Percentiles rank a stretch among this genome's conserved stretches.
These are phyloP conservation scores for Ylistrum balloti DNA, from an alignment of 1,140 invertebrate species.

Conservation along the genomic window DNA sequence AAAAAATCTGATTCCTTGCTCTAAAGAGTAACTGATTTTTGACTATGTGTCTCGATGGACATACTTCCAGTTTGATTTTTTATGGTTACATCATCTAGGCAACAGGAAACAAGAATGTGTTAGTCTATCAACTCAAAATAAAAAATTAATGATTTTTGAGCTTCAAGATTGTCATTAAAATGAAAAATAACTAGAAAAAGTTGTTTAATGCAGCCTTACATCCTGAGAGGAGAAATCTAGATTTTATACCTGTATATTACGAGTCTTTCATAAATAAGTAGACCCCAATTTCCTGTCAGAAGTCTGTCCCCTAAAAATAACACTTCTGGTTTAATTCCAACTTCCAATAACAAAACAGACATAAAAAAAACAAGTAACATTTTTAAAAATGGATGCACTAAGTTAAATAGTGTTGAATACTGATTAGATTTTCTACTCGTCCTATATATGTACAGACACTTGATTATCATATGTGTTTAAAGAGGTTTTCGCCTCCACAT, in stretches of 20 bases:
- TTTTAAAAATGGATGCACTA: conserved; percentile 18
- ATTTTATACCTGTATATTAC: not conserved
- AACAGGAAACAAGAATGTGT: too few relatives aligned
- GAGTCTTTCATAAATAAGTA: not conserved
- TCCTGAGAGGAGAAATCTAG: not conserved
- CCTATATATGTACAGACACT: not conserved
- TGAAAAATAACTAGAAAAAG: not conserved
- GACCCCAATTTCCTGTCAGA: not conserved
- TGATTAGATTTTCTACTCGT: not conserved
- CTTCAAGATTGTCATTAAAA: not conserved
- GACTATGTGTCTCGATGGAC: too few relatives aligned
- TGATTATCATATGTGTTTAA: not conserved
- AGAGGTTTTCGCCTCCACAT: conserved; percentile 15
- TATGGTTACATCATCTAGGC: too few relatives aligned
- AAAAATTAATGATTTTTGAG: not conserved
- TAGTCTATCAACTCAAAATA: not conserved
- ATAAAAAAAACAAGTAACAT: not conserved
- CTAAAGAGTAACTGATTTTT: too few relatives aligned
- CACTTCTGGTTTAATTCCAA: not conserved
- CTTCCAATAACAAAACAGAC: not conserved
- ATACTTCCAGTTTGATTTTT: too few relatives aligned
- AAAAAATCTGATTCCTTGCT: too few relatives aligned
- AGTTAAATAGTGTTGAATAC: conserved; percentile 36
- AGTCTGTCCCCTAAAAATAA: not conserved
- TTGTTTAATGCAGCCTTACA: not conserved